A percentile compares a stretch with the other conserved stretches of the same genome.
These are phyloP conservation scores for Lasioglossum lativentre DNA, from an alignment of 2,888 invertebrate genomes.

Conservation along the genomic window DNA sequence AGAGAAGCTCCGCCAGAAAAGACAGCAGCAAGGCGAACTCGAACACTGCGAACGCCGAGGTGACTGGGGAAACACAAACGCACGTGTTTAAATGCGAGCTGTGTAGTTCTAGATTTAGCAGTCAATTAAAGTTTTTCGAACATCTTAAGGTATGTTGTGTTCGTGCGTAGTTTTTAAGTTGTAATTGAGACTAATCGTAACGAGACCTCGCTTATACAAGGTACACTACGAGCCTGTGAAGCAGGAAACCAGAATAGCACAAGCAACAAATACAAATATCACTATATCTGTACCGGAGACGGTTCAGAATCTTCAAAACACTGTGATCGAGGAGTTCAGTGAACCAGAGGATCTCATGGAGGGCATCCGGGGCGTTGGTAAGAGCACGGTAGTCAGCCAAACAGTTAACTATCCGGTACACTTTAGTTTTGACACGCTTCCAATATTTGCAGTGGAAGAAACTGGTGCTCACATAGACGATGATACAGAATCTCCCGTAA, in stretches of 20 bases:
- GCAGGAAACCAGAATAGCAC: slow-evolving; percentile 79
- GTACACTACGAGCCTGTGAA: slow-evolving; percentile 82
- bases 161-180: background rate
- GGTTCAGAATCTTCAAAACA: slow-evolving; percentile 82
- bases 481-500: slow-evolving; percentile 79
- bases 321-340: slow-evolving; percentile 91
- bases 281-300: slow-evolving; percentile 75
- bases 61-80: slow-evolving; percentile 82
- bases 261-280: slow-evolving; percentile 82
- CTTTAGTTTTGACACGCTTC: background rate
- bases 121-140: slow-evolving; percentile 93
- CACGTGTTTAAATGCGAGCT: slow-evolving; percentile 90
- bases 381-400: slow-evolving; percentile 76
- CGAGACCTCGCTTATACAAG: slow-evolving; percentile 56
- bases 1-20: slow-evolving; percentile 73
- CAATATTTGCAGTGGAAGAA: slow-evolving; percentile 78
- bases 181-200: background rate
- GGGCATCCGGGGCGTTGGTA: slow-evolving; percentile 92
- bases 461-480: slow-evolving; percentile 84
- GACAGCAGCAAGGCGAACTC: slow-evolving; percentile 73
- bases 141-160: slow-evolving; percentile 88
- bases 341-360: slow-evolving; percentile 95
- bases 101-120: slow-evolving; percentile 90
- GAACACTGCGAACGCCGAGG: slow-evolving; percentile 63
- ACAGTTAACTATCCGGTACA: background rate